phyloP scores from a whole-genome alignment of 2,797 vertebrate genomes.

The Danio albolineatus region DNA sequence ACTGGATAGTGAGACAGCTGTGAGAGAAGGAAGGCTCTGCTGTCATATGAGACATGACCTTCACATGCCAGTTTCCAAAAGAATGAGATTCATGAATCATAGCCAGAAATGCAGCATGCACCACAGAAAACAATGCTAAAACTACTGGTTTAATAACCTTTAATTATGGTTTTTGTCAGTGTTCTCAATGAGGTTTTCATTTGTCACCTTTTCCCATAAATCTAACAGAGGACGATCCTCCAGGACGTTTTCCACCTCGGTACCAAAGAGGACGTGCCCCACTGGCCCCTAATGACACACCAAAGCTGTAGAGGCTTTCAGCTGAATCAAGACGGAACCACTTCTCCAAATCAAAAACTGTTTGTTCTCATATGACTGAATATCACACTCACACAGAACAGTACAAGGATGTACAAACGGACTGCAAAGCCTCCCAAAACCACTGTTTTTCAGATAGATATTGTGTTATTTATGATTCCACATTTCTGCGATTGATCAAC shows the following conservation, averaged over 20 bases:
- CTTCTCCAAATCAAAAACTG: conserved; percentile 5
- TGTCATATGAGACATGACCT: conserved; percentile 65
- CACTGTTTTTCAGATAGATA: conserved; percentile 10
- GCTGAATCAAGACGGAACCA: conserved; percentile 50
- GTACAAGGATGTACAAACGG: conserved; percentile 30
- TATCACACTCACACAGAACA: conserved; percentile 9
- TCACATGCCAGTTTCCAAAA: conserved; percentile 47
- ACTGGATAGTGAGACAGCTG: conserved; percentile 68
- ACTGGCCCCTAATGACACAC: conserved; percentile 91
- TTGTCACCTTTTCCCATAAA: conserved; percentile 44
- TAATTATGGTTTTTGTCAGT: not conserved
- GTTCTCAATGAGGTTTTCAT: conserved; percentile 22
- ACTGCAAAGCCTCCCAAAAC: conserved; percentile 27
- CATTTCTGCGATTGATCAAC: conserved; percentile 27
- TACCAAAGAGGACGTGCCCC: conserved; percentile 84
- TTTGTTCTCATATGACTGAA: conserved; percentile 23
- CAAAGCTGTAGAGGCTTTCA: conserved; percentile 85
- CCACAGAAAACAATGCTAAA: conserved; percentile 9
- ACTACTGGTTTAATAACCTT: not conserved
- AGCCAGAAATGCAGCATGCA: conserved; percentile 37
- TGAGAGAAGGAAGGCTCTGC: conserved; percentile 49
- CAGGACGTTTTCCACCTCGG: conserved; percentile 70
- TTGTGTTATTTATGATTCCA: conserved; percentile 51
- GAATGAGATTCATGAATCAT: conserved; percentile 50
- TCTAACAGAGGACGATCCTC: conserved; percentile 75